These are phyloP conservation scores for Danaus plexippus DNA, from an alignment of 1,140 invertebrate species.

Conservation along the genomic window DNA sequence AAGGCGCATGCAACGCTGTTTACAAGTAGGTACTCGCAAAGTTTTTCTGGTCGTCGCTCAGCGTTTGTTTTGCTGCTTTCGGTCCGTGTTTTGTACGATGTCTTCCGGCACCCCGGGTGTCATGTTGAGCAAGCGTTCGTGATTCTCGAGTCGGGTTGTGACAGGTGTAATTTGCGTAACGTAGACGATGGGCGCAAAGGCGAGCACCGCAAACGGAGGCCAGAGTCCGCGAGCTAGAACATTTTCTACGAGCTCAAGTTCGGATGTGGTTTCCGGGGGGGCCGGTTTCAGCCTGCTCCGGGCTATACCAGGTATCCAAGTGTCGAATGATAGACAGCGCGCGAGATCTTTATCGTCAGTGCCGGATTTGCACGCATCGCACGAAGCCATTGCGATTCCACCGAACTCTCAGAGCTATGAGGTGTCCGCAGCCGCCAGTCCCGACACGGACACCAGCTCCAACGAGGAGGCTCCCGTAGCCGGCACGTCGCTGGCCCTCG, in stretches of 20 bases:
- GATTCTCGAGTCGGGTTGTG: slow-evolving; percentile 44
- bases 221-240: slow-evolving; percentile 81
- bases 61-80: slow-evolving; percentile 41
- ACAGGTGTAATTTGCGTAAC: slow-evolving; percentile 64
- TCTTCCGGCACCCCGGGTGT: slow-evolving; percentile 49
- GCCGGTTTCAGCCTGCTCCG: slow-evolving; percentile 82
- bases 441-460: slow-evolving; percentile 75
- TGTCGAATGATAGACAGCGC: slow-evolving; percentile 82
- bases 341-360: slow-evolving; percentile 88
- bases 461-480: slow-evolving; percentile 70
- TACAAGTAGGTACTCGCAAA: slow-evolving; percentile 53
- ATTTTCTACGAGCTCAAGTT: slow-evolving; percentile 83
- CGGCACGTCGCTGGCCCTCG: slow-evolving; percentile 73
- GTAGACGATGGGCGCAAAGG: slow-evolving; percentile 83
- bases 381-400: slow-evolving; percentile 74
- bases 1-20: slow-evolving; percentile 67
- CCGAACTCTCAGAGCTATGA: slow-evolving; percentile 72
- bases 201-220: slow-evolving; percentile 82
- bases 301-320: slow-evolving; percentile 79
- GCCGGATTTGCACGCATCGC: slow-evolving; percentile 79
- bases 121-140: slow-evolving; percentile 46
- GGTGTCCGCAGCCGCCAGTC: slow-evolving; percentile 73
- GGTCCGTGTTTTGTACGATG: slow-evolving; percentile 49
- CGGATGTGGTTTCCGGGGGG: slow-evolving; percentile 75
- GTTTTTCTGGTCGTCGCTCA: slow-evolving; percentile 45